Evolutionary conservation across 2,797 vertebrate genomes (phyloP).

Genomic region (Karalla daura): DNA sequence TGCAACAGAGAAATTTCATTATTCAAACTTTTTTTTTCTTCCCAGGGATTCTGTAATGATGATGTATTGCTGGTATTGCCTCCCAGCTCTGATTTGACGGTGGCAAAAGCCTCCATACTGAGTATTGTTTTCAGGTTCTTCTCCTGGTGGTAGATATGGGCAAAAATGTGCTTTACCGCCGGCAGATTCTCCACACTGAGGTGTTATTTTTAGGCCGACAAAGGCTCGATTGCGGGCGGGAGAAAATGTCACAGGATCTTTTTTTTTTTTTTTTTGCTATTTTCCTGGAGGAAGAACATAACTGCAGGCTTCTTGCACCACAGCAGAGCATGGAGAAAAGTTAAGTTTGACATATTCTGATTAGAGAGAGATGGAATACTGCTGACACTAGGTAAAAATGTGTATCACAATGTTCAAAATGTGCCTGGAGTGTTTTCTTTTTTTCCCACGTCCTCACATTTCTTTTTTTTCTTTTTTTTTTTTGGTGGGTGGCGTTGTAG

Average conservation of each 20-base stretch:
- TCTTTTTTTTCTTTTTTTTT: not conserved
- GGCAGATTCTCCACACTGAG: conserved; percentile 23
- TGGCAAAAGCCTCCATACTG: conserved; percentile 55
- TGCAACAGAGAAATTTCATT: conserved; percentile 60
- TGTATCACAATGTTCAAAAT: conserved; percentile 37
- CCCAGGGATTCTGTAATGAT: conserved; percentile 65
- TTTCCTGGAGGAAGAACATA: conserved; percentile 39
- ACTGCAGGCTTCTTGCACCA: not conserved
- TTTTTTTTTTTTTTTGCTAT: conserved; percentile 32
- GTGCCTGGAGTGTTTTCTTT: not conserved
- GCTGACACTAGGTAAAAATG: conserved; percentile 47
- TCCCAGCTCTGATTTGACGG: conserved; percentile 50
- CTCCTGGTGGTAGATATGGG: conserved; percentile 21
- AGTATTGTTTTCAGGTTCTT: conserved; percentile 61
- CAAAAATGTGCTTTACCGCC: conserved; percentile 22
- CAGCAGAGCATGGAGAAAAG: conserved; percentile 18
- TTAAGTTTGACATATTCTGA: conserved; percentile 53
- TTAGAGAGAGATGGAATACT: conserved; percentile 48
- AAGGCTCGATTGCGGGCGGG: conserved; percentile 35
- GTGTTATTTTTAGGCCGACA: conserved; percentile 49
- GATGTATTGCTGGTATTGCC: conserved; percentile 69
- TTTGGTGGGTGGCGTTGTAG: conserved; percentile 1
- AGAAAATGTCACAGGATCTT: conserved; percentile 34
- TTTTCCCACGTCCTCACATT: not conserved
- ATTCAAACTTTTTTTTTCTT: conserved; percentile 47